Evolutionary conservation across 2,113 vertebrate species (phyloP), one percentile per base, ranked within the genome.

Genomic region (Zapus hudsonius): DNA sequence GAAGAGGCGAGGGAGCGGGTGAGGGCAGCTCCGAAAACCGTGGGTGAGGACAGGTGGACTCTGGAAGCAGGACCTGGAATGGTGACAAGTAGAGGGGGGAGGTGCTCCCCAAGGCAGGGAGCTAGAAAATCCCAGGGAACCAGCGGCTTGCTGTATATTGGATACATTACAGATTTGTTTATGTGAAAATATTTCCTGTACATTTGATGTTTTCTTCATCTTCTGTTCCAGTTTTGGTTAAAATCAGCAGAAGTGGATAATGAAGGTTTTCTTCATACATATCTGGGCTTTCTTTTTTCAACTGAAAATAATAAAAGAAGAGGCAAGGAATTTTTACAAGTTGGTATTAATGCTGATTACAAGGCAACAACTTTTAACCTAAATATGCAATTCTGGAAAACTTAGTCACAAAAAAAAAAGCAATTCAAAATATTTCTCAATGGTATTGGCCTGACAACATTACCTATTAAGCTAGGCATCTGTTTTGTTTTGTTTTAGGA

Each of bases 181-280:
- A 23, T 76, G 59, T 63, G 38, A 78, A 88, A 92, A 85, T 17
- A 52, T 7, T 55, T 57, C 44, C 12, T 29, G 38, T 36, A 73
- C 3, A 10, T 72, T 52, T 33, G 90, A 61, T 78, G 59, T 82
- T 92, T 78, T 61, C 86, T 69, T 96, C 63, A 23, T 96, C 96
- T 96, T 97, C 97, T 98, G 97, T n/a, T 95, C 75, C 94, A 81
- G 95, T 96, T 97, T 98, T 98, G 95, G 98, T 99, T 98, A 99
- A 97, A 95, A 98, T 95, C 87, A 99, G 97, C 96, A 99, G 98
- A 96, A 99, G 96, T 79, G 99, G 99, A 92, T 99, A 99, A 98
- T 99, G 99, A 97, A 99, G 98, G 94, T 99, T 99, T 97, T 99
- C 99, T 47, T 99, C 99, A 57, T 99, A 99, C 9, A 96, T 96